A percentile compares a stretch with the other conserved stretches of the same genome.
These are phyloP conservation scores for Eristalis arbustorum DNA, from an alignment of 2,888 invertebrate genomes.

Conservation along the genomic window DNA sequence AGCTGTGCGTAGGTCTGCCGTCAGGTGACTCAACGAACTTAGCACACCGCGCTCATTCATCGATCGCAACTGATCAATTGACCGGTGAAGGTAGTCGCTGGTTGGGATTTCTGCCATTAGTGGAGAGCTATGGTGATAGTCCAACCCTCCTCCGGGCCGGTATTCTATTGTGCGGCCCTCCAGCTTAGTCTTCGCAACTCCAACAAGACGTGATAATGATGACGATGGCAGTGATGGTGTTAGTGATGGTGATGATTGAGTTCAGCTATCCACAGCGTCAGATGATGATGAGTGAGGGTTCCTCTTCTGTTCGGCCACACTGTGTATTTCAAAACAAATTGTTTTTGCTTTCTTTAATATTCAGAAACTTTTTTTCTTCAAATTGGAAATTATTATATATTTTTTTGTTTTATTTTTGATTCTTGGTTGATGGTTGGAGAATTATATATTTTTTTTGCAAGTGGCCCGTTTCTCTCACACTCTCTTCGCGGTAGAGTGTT, in stretches of 20 bases:
- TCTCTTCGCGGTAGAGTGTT: conserved; percentile 48
- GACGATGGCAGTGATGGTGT: neutral
- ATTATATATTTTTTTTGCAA: conserved; percentile 41
- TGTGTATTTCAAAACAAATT: conserved; percentile 60
- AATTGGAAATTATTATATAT: conserved; percentile 43
- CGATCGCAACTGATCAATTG: conserved; percentile 84
- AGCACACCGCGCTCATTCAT: conserved; percentile 81
- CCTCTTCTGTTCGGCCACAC: conserved; percentile 53
- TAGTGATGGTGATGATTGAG: conserved; percentile 4
- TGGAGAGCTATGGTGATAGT: conserved; percentile 83
- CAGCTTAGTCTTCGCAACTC: conserved; percentile 77
- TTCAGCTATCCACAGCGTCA: neutral
- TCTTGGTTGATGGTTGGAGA: neutral
- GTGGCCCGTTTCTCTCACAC: conserved; percentile 40
- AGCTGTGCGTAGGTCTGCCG: conserved; percentile 77
- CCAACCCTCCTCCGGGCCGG: conserved; percentile 82
- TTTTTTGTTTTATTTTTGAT: conserved; percentile 24
- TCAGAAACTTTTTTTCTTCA: conserved; percentile 38
- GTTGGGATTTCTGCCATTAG: conserved; percentile 85
- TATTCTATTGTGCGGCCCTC: conserved; percentile 82
- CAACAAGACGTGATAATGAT: conserved; percentile 18
- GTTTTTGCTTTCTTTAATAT: conserved; percentile 38
- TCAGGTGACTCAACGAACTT: conserved; percentile 77
- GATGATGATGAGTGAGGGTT: conserved; percentile 29
- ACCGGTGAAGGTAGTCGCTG: conserved; percentile 84